Conservation (phyloP, 1,140 invertebrate genomes). For the Colletes latitarsis region DNA sequence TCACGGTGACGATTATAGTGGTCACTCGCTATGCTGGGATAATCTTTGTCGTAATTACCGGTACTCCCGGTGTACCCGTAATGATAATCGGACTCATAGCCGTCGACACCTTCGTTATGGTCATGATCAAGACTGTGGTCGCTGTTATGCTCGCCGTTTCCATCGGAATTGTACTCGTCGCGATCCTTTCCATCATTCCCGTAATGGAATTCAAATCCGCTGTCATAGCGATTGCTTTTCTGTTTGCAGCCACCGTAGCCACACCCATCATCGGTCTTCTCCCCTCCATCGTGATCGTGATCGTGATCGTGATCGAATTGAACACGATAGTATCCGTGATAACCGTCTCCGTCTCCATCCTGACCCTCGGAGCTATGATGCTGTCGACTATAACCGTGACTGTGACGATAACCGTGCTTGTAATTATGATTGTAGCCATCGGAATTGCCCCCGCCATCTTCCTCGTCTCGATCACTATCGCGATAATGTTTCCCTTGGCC, state of each 20-base stretch:
- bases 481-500: neutral
- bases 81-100: neutral
- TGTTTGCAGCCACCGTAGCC: neutral
- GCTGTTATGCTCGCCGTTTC: neutral
- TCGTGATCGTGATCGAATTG: neutral
- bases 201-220: constrained; percentile 5
- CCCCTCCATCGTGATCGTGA: neutral
- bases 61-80: neutral
- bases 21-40: neutral
- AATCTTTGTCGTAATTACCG: constrained; percentile 22
- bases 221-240: neutral
- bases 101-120: constrained; percentile 1
- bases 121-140: neutral
- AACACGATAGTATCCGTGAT: neutral
- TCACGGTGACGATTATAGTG: constrained; percentile 11
- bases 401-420: constrained; percentile 1
- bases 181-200: neutral
- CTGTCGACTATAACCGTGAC: neutral
- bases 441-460: neutral
- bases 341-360: neutral
- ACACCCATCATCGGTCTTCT: neutral
- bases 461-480: neutral
- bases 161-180: too few relatives aligned
- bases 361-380: neutral
- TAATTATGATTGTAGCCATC: neutral